Base-by-base conservation (phyloP, 1,140 invertebrate genomes). In the Ooceraea biroi region DNA sequence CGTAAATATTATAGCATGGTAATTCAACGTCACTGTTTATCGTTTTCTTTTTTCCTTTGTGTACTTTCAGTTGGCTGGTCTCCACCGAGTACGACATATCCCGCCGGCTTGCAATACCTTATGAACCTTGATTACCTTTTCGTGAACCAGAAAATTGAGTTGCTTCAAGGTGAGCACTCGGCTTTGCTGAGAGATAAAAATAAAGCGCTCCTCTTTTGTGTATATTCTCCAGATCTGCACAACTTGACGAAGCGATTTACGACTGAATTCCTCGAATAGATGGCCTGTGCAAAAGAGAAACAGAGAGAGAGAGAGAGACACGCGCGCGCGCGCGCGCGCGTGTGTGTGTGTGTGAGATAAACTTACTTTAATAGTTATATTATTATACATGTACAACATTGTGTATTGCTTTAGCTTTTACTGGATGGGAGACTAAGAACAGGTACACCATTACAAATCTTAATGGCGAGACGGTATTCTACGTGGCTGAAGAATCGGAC, bases 91-190 rank as follows among this genome's bases (percentile, higher is more conserved):
- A 95, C 94, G 95, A 98, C 96, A 92, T 98, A 97, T 95, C 98
- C 97, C 69, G 97, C 96, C 91, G 98, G 98, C 86, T 97, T 99
- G 95, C 98, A 98, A 95, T 99, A 98, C 96, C 96, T 99, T 95
- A 97, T 97, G 93, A 96, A 95, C 96, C 96, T 99, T 96, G 98
- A 99, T 94, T 96, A 98, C 88, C 94, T 99, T 58, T 95, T 98
- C 74, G 96, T 99, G 60, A 97, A 98, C 90, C 98, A 98, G 93
- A 98, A 98, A 95, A 96, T 98, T 11, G 98, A 98, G 92, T 87
- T 97, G 8, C 90, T 98, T 25, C 98, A 99, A 96, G 96, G 96
- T 97, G 94, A 73, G 86, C 85, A 41, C 36, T 46, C 22, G 5
- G 7, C 63, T 71, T 46, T 44, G 25, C 5, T 22, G 22, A 19